These are phyloP conservation scores for Potamilus streckersoni DNA, from an alignment of 1,140 invertebrate species.

Conservation along the genomic window DNA sequence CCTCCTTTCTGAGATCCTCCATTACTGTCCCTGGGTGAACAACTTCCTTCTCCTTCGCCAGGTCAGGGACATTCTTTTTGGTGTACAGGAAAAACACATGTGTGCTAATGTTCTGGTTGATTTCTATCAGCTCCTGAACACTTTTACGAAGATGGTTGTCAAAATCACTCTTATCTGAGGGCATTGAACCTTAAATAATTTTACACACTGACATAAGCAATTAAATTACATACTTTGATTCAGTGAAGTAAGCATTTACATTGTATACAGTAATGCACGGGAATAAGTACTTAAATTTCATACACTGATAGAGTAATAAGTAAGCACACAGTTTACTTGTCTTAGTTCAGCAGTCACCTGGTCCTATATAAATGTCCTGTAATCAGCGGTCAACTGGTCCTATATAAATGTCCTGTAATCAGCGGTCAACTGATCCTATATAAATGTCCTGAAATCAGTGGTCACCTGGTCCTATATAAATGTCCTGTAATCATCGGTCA, in stretches of 20 bases:
- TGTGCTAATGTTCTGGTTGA: constrained; percentile 47
- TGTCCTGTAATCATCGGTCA: no score
- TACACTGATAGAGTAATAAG: background rate
- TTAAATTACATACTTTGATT: background rate
- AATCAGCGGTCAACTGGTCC: no score
- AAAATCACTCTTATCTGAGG: constrained; percentile 58
- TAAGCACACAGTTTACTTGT: background rate
- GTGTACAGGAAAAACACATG: constrained; percentile 54
- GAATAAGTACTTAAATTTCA: background rate
- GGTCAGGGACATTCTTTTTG: constrained; percentile 45
- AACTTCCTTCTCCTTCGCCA: constrained; percentile 37
- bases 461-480: no score
- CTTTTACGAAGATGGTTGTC: constrained; percentile 58
- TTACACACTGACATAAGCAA: background rate
- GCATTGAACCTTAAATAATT: constrained; percentile 53
- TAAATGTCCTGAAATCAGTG: no score
- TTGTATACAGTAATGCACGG: background rate
- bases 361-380: no score
- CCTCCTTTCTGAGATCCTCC: constrained; percentile 44
- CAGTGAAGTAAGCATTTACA: background rate
- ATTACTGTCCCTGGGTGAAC: constrained; percentile 49
- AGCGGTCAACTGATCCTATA: no score
- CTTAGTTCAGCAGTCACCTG: background rate
- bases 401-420: no score
- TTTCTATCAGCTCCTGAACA: constrained; percentile 55